Base-by-base conservation (phyloP, 2,113 vertebrate species). In the Sphyrna mokarran region DNA sequence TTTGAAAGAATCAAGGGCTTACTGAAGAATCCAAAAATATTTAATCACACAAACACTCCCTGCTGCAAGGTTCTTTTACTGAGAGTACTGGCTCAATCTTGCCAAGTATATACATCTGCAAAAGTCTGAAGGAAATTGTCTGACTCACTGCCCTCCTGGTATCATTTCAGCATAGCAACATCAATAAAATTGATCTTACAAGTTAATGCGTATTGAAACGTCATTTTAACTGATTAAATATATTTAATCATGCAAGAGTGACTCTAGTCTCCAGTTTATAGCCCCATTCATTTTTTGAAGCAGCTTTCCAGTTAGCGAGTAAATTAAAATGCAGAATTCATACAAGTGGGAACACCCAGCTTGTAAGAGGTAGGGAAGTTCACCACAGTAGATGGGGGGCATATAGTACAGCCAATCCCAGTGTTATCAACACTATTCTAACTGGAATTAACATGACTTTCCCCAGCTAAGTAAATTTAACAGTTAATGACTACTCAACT, bases 51-150 rank as follows among this genome's bases (percentile, higher is more conserved):
- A 14, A 63, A 91, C 33, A 91, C 3, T 33, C 61, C 29, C 58
- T 37, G 58, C 33, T n/a, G 16, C 16, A 66, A 66, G 33, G 63
- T 63, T 61, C 89, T 90, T 61, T 9, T 86, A 48, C 48, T 66
- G 29, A n/a, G 89, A 63, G 37, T 37, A 80, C 61, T 33, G 87
- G 26, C 58, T 91, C 14, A 61, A 29, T 37, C 90, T 22, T 40
- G 68, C n/a, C n/a, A 6, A 7, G n/a, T 2, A 13, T 18, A n/a
- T 29, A 69, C 7, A 94, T n/a, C 91, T 94, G 91, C 33, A 94
- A 94, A 94, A 94, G 63, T 94, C 63, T 94, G 16, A 94, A 94
- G 66, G n/a, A n/a, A n/a, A n/a, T 6, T 29, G 23, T 86, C 83
- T 86, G 48, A 58, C 11, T 26, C 48, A 43, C 86, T 48, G 48